Evolutionary conservation across 2,113 vertebrate species (phyloP).

Genomic region (Rhea americana): DNA sequence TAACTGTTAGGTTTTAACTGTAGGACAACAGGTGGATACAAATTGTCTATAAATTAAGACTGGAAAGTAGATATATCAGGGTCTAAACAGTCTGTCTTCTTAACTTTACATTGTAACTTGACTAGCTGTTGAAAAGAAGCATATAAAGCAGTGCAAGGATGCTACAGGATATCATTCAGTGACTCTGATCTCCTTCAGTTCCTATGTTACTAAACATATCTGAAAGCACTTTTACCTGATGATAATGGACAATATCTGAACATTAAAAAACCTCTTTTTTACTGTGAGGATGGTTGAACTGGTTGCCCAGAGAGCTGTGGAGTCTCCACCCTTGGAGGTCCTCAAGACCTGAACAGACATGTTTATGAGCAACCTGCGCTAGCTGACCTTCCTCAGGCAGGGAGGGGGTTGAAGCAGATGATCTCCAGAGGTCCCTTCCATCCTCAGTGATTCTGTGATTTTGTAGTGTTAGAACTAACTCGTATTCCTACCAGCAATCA

Average conservation of each 20-base stretch:
- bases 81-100: neutral
- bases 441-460: neutral
- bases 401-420: neutral
- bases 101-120: neutral
- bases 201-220: neutral
- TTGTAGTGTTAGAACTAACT: neutral
- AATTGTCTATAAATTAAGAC: neutral
- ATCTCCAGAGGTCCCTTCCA: too few relatives aligned
- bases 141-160: neutral
- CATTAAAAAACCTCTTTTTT: too few relatives aligned
- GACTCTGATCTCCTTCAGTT: neutral
- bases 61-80: neutral
- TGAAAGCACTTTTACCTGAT: neutral
- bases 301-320: neutral
- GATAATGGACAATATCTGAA: neutral
- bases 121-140: neutral
- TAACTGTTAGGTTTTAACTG: neutral
- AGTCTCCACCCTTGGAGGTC: neutral
- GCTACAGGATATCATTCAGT: neutral
- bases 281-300: too few relatives aligned
- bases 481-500: neutral
- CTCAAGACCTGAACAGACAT: neutral
- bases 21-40: neutral
- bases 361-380: neutral
- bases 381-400: neutral